Base-by-base conservation (phyloP, 2,113 vertebrate genomes). In the Ameiurus melas region DNA sequence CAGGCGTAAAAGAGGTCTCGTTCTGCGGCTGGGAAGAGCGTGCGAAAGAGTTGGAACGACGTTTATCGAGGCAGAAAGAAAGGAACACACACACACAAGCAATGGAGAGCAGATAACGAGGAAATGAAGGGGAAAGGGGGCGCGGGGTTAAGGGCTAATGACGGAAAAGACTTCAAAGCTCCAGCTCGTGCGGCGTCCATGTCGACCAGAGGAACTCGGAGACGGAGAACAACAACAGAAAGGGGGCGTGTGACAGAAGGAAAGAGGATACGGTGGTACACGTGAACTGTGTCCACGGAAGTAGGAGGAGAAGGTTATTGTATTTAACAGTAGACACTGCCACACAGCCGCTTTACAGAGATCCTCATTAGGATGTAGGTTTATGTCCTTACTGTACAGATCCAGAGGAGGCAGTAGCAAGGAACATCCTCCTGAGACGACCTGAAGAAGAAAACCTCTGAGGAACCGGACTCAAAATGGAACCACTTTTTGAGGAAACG, bases 71-170 rank as follows among this genome's bases (percentile, higher is more conserved):
- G 55, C 17, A 51, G 85, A 62, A 39, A 75, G 81, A 75, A 82
- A 88, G 83, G 27, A 79, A 87, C 88, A 87, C 88, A 87, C 88
- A 87, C 88, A 87, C 84, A 90, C 75, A 87, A 85, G 89, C 88
- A 89, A 85, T 89, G 85, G 83, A 90, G 85, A 66, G 83, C 90
- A 93, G 94, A 95, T 94, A 92, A 92, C 90, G 89, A 90, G 87
- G 93, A 92, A 94, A 91, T 87, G 93, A 94, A 93, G 92, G 87
- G 87, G 55, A 85, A 62, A 3, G 82, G 62, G 90, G 58, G 92
- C n/a, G 79, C 57, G 60, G 82, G 89, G 90, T 90, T 84, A 90
- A 89, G 90, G 88, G 85, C 88, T 90, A 91, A 92, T 90, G 89
- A 90, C 75, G 77, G 77, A 81, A 83, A 33, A n/a, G 39, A 91